Percentiles rank a stretch among this genome's conserved stretches.
These are phyloP conservation scores for Pandemis cinnamomeana DNA, from an alignment of 2,888 invertebrate genomes.

Conservation along the genomic window DNA sequence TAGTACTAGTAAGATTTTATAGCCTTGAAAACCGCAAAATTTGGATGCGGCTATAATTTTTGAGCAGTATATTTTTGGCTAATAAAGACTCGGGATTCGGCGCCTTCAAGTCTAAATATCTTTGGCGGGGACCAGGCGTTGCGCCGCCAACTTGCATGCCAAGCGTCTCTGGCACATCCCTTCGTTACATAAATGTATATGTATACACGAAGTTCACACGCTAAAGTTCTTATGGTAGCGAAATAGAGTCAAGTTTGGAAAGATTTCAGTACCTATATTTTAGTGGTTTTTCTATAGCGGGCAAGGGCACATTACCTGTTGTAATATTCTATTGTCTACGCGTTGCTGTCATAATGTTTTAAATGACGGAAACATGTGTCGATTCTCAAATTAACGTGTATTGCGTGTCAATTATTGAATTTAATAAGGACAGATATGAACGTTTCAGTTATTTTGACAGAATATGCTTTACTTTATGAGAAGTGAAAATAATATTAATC, in stretches of 20 bases:
- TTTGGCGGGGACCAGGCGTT: constrained; percentile 64
- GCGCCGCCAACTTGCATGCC: constrained; percentile 70
- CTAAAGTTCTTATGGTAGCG: neutral
- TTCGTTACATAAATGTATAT: constrained; percentile 64
- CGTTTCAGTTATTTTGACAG: neutral
- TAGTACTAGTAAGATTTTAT: too few species aligned
- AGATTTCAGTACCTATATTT: neutral
- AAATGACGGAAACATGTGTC: too few species aligned
- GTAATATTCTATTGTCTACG: constrained; percentile 41
- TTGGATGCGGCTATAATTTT: neutral
- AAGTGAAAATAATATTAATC: too few species aligned
- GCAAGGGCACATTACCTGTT: neutral
- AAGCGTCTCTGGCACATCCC: constrained; percentile 72
- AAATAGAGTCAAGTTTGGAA: neutral
- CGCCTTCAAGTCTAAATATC: constrained; percentile 77
- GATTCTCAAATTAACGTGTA: too few species aligned
- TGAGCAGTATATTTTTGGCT: neutral
- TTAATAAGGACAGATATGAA: neutral
- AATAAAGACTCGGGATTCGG: constrained; percentile 55
- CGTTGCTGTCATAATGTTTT: constrained; percentile 10
- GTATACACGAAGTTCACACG: constrained; percentile 64
- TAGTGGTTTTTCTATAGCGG: neutral
- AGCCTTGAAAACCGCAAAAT: neutral
- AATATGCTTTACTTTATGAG: too few species aligned
- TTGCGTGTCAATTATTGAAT: neutral